A percentile compares a stretch with the other conserved stretches of the same genome.
These are phyloP conservation scores for Micrasema longulum DNA, from an alignment of 1,140 invertebrate genomes.

Conservation along the genomic window DNA sequence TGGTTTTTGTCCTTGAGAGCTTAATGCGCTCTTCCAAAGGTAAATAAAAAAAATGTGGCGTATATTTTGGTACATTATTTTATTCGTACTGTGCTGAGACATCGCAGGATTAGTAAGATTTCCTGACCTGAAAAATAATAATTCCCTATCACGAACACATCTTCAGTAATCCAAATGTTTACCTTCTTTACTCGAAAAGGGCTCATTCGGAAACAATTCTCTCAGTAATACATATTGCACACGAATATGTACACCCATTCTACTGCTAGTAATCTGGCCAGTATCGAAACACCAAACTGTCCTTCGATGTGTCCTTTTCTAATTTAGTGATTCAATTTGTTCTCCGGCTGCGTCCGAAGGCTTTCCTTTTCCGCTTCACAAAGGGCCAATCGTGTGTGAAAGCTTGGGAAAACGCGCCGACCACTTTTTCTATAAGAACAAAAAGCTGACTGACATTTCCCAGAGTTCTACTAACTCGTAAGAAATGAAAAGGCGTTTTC, in stretches of 20 bases:
- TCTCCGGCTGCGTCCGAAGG: slow-evolving; percentile 23
- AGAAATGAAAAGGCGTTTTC: slow-evolving; percentile 13
- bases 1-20: no score
- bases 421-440: slow-evolving; percentile 16
- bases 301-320: slow-evolving; percentile 30
- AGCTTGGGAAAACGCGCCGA: slow-evolving; percentile 17
- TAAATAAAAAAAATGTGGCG: no score
- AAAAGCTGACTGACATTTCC: slow-evolving; percentile 29
- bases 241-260: neutral
- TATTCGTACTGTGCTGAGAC: no score
- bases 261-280: neutral
- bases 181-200: no score
- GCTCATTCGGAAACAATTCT: no score
- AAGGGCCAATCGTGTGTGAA: slow-evolving; percentile 34
- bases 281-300: neutral
- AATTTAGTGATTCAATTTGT: slow-evolving; percentile 38
- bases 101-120: no score
- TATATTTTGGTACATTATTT: no score
- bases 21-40: no score
- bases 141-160: no score
- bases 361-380: slow-evolving; percentile 36
- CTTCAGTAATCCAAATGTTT: no score
- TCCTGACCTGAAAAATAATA: no score
- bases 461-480: neutral
- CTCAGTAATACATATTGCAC: neutral